Conservation (phyloP, 2,113 vertebrate species). For the Drymodes brunneopygia region DNA sequence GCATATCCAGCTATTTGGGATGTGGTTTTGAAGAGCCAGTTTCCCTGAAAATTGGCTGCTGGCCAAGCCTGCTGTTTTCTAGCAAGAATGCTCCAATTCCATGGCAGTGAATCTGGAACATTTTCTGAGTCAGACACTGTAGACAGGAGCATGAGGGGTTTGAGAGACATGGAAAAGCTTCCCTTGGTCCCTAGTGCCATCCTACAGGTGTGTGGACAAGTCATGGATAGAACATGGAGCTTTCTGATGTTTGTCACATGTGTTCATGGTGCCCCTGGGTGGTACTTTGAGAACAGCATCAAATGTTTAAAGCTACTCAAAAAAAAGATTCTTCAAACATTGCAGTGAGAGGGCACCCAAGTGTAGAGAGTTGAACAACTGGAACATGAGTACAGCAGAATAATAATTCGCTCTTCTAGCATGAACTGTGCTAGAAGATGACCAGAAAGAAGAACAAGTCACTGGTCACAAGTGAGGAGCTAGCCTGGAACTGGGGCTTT, state of each 20-base stretch:
- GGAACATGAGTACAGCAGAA: background rate
- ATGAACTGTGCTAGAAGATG: background rate
- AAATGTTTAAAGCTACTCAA: background rate
- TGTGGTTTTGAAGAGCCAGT: background rate
- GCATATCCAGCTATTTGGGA: background rate
- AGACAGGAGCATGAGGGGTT: background rate
- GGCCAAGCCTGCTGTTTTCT: background rate
- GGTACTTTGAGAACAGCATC: background rate
- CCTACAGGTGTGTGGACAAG: background rate
- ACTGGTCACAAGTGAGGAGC: background rate
- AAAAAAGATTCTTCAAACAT: background rate
- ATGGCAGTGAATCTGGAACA: background rate
- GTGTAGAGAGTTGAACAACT: background rate
- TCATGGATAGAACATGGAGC: background rate
- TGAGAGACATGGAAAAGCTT: background rate
- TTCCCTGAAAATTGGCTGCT: background rate
- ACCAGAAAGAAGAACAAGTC: background rate
- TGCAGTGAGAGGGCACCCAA: background rate
- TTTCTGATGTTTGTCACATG: background rate
- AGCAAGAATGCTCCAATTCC: background rate
- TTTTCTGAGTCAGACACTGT: fast-evolving
- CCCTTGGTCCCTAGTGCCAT: background rate
- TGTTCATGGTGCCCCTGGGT: background rate
- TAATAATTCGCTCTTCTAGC: background rate
- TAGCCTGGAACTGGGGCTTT: background rate